A percentile compares a stretch with the other conserved stretches of the same genome.
Evolutionary conservation across 2,113 vertebrate species (phyloP).

Genomic region (pig (Sus scrofa)): DNA sequence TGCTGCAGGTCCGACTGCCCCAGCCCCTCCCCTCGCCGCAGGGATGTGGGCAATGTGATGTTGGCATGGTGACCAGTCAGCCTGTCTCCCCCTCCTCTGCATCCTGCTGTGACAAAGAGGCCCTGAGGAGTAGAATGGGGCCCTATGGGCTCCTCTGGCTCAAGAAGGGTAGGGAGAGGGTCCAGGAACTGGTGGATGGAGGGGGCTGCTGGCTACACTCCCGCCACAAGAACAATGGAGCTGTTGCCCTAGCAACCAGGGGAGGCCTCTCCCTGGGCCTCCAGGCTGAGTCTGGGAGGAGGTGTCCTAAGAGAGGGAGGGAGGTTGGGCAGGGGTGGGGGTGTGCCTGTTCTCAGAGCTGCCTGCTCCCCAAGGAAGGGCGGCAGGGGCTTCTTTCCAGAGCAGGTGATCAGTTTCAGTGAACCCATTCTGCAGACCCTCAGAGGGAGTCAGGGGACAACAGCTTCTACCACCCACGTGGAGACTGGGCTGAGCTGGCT

Average conservation of each 20-base stretch:
- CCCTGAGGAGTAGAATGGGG: slow-evolving; percentile 58
- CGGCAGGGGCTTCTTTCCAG: background rate
- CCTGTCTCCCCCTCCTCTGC: slow-evolving; percentile 56
- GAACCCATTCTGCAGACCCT: background rate
- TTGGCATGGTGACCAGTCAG: slow-evolving; percentile 77
- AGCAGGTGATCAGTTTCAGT: background rate
- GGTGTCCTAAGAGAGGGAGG: slow-evolving; percentile 65
- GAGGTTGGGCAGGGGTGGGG: background rate
- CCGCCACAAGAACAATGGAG: slow-evolving; percentile 62
- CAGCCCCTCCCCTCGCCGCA: background rate
- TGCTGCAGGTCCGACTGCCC: background rate
- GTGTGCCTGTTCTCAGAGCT: background rate
- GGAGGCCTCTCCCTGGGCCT: slow-evolving; percentile 71
- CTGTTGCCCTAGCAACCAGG: slow-evolving; percentile 74
- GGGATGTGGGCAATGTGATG: slow-evolving; percentile 17
- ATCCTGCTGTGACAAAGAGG: slow-evolving; percentile 60
- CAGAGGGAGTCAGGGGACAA: background rate
- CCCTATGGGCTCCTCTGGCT: slow-evolving; percentile 37
- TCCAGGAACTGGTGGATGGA: background rate
- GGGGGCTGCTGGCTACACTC: slow-evolving; percentile 37
- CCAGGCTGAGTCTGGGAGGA: slow-evolving; percentile 62
- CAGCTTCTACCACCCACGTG: too few species aligned
- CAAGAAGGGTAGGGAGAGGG: background rate
- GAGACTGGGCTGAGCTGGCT: background rate
- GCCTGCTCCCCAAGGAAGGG: background rate